Evolutionary conservation across 2,113 vertebrate genomes (phyloP), one percentile per base, ranked within the genome.

Genomic region (Nymphicus hollandicus): DNA sequence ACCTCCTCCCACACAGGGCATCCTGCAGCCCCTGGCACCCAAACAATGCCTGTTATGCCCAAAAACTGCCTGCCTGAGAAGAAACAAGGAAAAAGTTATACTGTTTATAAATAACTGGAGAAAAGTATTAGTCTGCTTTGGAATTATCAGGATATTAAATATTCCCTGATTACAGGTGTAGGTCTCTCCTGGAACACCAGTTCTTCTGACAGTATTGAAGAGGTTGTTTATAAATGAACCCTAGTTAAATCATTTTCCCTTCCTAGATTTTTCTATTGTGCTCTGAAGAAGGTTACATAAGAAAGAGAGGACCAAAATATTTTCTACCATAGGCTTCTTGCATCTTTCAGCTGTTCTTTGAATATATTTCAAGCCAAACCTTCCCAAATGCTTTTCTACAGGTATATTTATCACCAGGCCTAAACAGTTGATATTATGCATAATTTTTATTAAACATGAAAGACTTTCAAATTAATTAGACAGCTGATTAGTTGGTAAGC

Each of bases 381-480:
- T 88, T 95, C 76, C 46, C 46, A 61, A 78, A 87, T 50, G 55
- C 31, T 89, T 91, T 91, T 87, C 33, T 33, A 71, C 33, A 74
- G 60, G 35, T 93, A 17, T 83, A 64, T 74, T 94, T 96, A 70
- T 90, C 86, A 89, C 43, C 18, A 78, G 47, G 49, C 47, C 64
- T 81, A 78, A 96, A 61, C 81, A 81, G 85, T 47, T 84, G 33
- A 46, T 74, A 81, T 58, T 70, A 83, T 78, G 64, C 64, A 78
- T 86, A 77, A 78, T 88, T 94, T 95, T 95, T 96, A 90, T 90
- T 93, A 93, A 95, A 97, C 71, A 88, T 71, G 72, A 93, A 96
- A 93, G 76, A 83, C 43, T 95, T 96, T 37, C 37, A 86, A 92
- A 93, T 95, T 94, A 96, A 96, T 96, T 96, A 96, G 74, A 81